These are phyloP conservation scores for Lichenostomus cassidix DNA, from an alignment of 2,113 vertebrate genomes.

Conservation along the genomic window DNA sequence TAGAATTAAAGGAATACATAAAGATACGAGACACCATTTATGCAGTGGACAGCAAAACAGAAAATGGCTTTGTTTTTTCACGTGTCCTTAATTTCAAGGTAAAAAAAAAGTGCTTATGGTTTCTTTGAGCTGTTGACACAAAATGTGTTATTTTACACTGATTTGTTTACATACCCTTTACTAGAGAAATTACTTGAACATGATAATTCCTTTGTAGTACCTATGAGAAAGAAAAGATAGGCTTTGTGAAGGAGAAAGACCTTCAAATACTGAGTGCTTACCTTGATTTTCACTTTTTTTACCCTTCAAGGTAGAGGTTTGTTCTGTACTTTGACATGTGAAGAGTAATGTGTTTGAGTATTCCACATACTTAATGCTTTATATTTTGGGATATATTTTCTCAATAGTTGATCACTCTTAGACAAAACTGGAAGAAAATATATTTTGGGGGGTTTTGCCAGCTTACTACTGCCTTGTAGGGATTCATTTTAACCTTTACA, in stretches of 20 bases:
- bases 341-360: background rate
- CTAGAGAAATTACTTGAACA: background rate
- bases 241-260: background rate
- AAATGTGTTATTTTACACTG: background rate
- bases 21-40: conserved; percentile 89
- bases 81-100: conserved; percentile 87
- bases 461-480: background rate
- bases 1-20: conserved; percentile 90
- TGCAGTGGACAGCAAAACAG: conserved; percentile 81
- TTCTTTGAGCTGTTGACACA: background rate
- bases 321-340: background rate
- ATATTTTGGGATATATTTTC: background rate
- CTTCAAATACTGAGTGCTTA: background rate
- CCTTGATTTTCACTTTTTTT: background rate
- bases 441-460: background rate
- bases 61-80: conserved; percentile 83
- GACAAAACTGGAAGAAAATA: background rate
- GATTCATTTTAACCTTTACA: background rate
- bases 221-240: background rate
- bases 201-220: background rate
- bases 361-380: background rate
- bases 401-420: background rate
- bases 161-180: background rate
- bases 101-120: background rate
- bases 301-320: background rate